These are phyloP conservation scores for Ardeotis arabs DNA, from an alignment of 2,113 vertebrate genomes.

Conservation along the genomic window DNA sequence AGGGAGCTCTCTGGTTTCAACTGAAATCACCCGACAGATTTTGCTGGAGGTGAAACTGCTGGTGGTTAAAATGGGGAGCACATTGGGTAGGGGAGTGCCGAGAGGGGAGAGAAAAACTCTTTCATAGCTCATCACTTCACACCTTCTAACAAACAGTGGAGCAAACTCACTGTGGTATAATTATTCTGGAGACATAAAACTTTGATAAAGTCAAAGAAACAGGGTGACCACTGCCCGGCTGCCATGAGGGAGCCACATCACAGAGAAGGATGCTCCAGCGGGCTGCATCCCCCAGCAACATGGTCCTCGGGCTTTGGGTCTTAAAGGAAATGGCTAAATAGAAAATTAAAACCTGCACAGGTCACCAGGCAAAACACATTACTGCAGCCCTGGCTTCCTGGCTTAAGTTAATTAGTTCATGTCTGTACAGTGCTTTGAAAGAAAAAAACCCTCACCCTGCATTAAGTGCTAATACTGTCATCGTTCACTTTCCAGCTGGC, in stretches of 20 bases:
- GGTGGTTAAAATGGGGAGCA: neutral
- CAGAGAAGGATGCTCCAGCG: neutral
- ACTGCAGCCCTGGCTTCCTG: neutral
- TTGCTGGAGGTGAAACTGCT: neutral
- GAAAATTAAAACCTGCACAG: neutral
- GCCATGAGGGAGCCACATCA: neutral
- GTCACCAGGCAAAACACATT: neutral
- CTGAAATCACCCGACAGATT: neutral
- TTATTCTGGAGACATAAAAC: neutral
- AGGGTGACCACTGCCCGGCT: neutral
- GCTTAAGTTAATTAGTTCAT: neutral
- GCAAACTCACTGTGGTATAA: neutral
- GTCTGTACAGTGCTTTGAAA: neutral
- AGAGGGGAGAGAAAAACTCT: neutral
- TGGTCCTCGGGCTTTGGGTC: neutral
- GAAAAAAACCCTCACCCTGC: neutral
- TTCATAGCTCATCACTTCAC: rapidly evolving
- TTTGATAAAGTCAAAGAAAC: neutral
- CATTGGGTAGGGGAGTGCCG: rapidly evolving
- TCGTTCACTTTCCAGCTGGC: neutral
- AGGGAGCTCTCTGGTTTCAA: neutral
- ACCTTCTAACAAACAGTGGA: neutral
- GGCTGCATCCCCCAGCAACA: neutral
- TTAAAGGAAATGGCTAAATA: neutral
- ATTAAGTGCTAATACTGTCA: neutral